Percentiles rank a stretch among this genome's conserved stretches.
phyloP scores from a whole-genome alignment of 2,113 vertebrate species.

The Nymphicus hollandicus region DNA sequence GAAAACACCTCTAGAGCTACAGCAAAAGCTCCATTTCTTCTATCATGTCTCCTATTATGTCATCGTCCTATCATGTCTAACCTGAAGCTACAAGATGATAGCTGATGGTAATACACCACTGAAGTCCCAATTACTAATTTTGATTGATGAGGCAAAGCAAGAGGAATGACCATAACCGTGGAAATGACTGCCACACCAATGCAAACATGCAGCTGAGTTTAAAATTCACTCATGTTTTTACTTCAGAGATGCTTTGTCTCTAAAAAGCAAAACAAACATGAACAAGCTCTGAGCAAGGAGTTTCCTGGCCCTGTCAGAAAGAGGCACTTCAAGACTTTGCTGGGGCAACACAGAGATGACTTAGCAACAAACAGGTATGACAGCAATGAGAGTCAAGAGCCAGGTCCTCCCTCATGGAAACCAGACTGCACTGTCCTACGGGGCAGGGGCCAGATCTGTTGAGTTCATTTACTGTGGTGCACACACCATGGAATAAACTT shows the following conservation, averaged over 20 bases:
- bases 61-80: not conserved
- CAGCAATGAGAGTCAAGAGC: not conserved
- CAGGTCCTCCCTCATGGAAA: not conserved
- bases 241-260: not conserved
- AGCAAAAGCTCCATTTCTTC: not conserved
- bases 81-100: not conserved
- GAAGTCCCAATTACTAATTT: not conserved
- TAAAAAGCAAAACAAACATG: not conserved
- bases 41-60: not conserved
- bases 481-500: not conserved
- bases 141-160: not conserved
- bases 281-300: not conserved
- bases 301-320: not conserved
- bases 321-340: not conserved
- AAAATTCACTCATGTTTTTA: not conserved
- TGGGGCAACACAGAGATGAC: not conserved
- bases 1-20: not conserved
- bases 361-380: not conserved
- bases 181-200: not conserved
- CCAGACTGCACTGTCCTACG: rapidly evolving
- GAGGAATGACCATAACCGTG: not conserved
- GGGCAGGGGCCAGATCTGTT: not conserved
- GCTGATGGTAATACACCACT: not conserved
- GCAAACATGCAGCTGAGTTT: not conserved
- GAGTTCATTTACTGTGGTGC: not conserved